Base-by-base conservation (phyloP, 2,888 invertebrate species). In the Cheilosia urbana region DNA sequence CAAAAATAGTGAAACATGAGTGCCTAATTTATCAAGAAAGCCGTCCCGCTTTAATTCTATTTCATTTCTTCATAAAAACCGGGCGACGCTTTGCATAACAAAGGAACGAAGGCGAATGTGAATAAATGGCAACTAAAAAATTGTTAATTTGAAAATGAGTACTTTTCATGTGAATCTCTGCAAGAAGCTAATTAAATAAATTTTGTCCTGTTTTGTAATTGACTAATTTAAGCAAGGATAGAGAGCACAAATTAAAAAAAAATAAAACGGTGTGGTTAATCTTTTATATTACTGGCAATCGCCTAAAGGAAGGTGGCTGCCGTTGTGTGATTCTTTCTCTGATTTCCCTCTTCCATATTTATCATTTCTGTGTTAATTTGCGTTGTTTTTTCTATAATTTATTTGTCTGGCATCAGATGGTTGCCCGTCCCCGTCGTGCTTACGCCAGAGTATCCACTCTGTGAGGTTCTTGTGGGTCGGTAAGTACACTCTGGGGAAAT, bases 401-500 rank as follows among this genome's bases (percentile, higher is more conserved):
- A 55, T 73, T 37, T 60, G 47, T 40, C 40, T 17, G 27, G n/a
- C 40, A 2, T n/a, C 13, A 45, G 34, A 19, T 37, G 21, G 40
- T n/a, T 60, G 37, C 15, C 49, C 21, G 21, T 34, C n/a, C n/a
- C 19, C 15, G n/a, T 6, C 24, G 15, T 13, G 0, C 37, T 37
- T 37, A 37, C 30, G 30, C 4, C 37, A 37, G 11, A 27, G 24
- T 24, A 65, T 65, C 15, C 5, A 30, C 4, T 53, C 24, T 4
- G 24, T 17, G 27, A 19, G 27, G 27, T n/a, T n/a, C 34, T n/a
- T 47, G 7, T 13, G 24, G 45, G 55, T 6, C 17, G 21, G 19
- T 58, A 66, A 75, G 65, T 37, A 75, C 58, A 66, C 75, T 75
- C 47, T 55, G 37, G 75, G 75, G 75, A 75, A 75, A 75, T 75